These are phyloP conservation scores for Daktulosphaira vitifoliae DNA, from an alignment of 1,140 invertebrate species.

Conservation along the genomic window DNA sequence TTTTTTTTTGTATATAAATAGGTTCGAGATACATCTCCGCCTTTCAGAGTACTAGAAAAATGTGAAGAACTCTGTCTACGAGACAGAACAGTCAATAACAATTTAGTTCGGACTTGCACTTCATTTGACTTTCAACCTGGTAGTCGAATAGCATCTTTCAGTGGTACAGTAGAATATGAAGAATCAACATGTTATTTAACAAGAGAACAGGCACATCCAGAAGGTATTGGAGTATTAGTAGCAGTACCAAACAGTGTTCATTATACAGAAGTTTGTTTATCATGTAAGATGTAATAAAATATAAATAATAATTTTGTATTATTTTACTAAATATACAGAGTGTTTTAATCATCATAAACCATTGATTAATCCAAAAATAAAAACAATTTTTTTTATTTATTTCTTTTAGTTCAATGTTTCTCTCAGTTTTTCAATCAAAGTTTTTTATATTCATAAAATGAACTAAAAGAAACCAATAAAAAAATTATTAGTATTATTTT, in stretches of 20 bases:
- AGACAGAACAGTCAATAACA: slow-evolving; percentile 67
- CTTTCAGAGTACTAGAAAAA: slow-evolving; percentile 75
- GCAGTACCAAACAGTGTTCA: slow-evolving; percentile 76
- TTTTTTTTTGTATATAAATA: slow-evolving; percentile 39
- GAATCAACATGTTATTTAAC: slow-evolving; percentile 83
- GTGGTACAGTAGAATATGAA: slow-evolving; percentile 73
- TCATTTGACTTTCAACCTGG: slow-evolving; percentile 87
- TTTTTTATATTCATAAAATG: too few relatives aligned
- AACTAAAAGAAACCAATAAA: too few relatives aligned
- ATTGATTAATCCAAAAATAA: too few relatives aligned
- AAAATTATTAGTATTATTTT: too few relatives aligned
- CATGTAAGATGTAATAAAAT: slow-evolving; percentile 64
- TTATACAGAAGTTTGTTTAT: slow-evolving; percentile 80
- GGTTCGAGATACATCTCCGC: slow-evolving; percentile 68
- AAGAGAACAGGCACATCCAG: slow-evolving; percentile 69
- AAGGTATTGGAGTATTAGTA: slow-evolving; percentile 76
- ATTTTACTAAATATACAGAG: too few relatives aligned
- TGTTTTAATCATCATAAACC: too few relatives aligned
- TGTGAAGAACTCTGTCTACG: slow-evolving; percentile 71
- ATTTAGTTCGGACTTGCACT: slow-evolving; percentile 67
- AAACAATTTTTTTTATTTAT: too few relatives aligned
- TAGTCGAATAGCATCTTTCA: slow-evolving; percentile 68
- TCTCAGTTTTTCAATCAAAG: too few relatives aligned
- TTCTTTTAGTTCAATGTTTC: too few relatives aligned
- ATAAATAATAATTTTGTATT: too few relatives aligned